Evolutionary conservation across 2,888 invertebrate genomes (phyloP), one percentile per base, ranked within the genome.

Genomic region (Sepioteuthis lessoniana): DNA sequence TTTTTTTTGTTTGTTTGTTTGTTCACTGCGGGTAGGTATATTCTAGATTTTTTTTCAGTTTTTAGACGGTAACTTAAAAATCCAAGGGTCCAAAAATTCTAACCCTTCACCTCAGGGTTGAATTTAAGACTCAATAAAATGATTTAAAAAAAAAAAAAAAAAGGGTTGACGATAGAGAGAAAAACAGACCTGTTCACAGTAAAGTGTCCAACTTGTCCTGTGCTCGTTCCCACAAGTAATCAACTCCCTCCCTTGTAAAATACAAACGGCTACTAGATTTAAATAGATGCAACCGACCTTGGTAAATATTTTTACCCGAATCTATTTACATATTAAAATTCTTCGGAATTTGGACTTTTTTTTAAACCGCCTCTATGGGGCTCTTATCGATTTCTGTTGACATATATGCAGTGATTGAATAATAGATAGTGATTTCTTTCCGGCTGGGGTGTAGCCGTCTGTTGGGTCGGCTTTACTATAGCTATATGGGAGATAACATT

Each of bases 321-420:
- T 10, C 13, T 16, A 13, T 76, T 35, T 76, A 3, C 76, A n/a
- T 13, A 76, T n/a, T 76, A 76, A 76, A 76, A 76, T 76, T 76
- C 76, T 21, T 76, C n/a, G 35, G 16, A 35, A n/a, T n/a, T n/a
- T 35, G 13, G 10, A 19, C 76, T 76, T 76, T 76, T 76, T 35
- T 76, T 35, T 16, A n/a, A n/a, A 16, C 3, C 31, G 8, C 0
- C n/a, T n/a, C 16, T 0, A 16, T 10, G 4, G 16, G 13, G 0
- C 2, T 35, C 13, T 35, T 13, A 35, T 76, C 19, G 8, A 19
- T 76, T 76, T 25, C 19, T 76, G 16, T 76, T n/a, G n/a, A 76
- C 1, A n/a, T n/a, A 76, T 76, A 76, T 0, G 13, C 76, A 25
- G n/a, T 16, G n/a, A 35, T 76, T 76, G n/a, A n/a, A 76, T 35